Base-by-base conservation (phyloP, 2,888 invertebrate species). In the Aspidiotus rigidus region DNA sequence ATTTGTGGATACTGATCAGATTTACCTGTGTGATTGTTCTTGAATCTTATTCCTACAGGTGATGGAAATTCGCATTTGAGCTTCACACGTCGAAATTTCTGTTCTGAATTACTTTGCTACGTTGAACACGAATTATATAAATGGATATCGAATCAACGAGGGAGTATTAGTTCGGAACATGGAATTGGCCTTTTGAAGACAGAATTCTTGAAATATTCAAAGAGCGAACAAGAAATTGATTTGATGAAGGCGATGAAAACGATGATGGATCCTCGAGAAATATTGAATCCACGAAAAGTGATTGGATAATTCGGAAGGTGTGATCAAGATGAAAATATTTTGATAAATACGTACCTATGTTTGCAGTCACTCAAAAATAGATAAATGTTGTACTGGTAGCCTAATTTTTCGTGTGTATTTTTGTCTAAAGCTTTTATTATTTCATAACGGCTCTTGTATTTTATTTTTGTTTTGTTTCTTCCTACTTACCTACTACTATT, bases 41-140 rank as follows among this genome's bases (percentile, higher is more conserved):
- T 28, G 2, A 28, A 28, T 28, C 28, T 28, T 28, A 28, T 28
- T 49, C 6, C 6, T 49, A 49, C 49, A 72, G 98, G 97, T 88
- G 98, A 98, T 79, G 91, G 93, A 10, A 99, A 99, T 80, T 82
- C 97, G 49, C 98, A 99, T 79, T 81, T 98, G 71, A 95, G 96
- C 77, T 82, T 96, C 0, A 82, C 79, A 44, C 78, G 82, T 42
- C n/a, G 28, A 10, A 39, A 41, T 3, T 83, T 84, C 71, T 79
- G 86, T 2, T 79, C 82, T 11, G 77, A 83, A 0, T 76, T 78
- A 62, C 73, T 78, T 13, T 75, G 79, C 41, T 74, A 81, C 1
- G 75, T 79, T 74, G 96, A 97, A 77, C 91, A 93, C 0, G 93
- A 84, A 77, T 83, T 98, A 42, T 97, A 88, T 77, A 90, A 95